phyloP scores from a whole-genome alignment of 2,888 invertebrate genomes.

The Laspeyria flexula region DNA sequence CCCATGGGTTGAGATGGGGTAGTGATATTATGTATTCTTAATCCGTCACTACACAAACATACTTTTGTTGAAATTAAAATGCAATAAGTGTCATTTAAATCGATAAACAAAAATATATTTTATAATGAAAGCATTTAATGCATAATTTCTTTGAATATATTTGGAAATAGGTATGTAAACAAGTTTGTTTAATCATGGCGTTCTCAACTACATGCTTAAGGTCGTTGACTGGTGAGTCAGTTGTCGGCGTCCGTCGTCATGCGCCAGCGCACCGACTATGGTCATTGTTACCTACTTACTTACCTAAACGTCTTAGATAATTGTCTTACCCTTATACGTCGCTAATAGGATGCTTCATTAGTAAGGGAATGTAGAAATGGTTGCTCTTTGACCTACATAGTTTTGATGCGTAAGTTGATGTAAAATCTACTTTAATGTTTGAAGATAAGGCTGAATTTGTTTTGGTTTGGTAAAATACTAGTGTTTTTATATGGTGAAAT shows the following conservation, averaged over 20 bases:
- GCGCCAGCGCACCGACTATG: conserved; percentile 55
- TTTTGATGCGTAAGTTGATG: background rate
- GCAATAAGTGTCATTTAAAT: no score
- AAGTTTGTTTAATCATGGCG: conserved; percentile 32
- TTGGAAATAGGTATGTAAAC: conserved; percentile 19
- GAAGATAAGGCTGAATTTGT: no score
- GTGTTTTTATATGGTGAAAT: no score
- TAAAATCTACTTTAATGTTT: background rate
- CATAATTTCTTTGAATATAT: conserved; percentile 13
- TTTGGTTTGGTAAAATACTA: no score
- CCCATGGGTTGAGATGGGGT: no score
- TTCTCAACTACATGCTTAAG: conserved; percentile 52
- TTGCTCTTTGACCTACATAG: conserved; percentile 11
- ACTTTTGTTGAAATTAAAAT: no score
- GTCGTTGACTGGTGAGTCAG: conserved; percentile 71
- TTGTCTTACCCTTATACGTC: conserved; percentile 34
- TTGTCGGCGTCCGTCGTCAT: conserved; percentile 22
- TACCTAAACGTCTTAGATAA: conserved; percentile 32
- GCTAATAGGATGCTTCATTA: conserved; percentile 18
- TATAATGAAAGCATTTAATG: conserved; percentile 19
- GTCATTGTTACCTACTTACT: conserved; percentile 50
- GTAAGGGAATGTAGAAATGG: conserved; percentile 9
- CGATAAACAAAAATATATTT: no score
- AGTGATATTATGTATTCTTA: no score
- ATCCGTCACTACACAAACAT: no score